Evolutionary conservation across 2,113 vertebrate genomes (phyloP).

Genomic region (Brachirus orientalis): DNA sequence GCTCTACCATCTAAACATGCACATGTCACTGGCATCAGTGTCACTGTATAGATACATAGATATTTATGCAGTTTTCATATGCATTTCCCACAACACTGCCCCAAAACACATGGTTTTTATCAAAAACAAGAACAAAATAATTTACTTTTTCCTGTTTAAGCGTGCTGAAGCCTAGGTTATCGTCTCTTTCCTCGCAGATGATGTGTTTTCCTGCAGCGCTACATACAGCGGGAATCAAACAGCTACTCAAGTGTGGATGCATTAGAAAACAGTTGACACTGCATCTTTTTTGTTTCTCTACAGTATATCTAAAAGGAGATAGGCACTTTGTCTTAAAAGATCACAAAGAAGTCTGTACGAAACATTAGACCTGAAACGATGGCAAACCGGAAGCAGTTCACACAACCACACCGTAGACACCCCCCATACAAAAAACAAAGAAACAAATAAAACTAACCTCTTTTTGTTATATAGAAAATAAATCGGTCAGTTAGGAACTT

Average conservation of each 20-base stretch:
- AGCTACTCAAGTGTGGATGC: conserved; percentile 66
- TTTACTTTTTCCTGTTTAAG: conserved; percentile 43
- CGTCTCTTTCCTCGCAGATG: conserved; percentile 59
- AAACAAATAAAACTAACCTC: conserved; percentile 80
- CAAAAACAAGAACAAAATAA: conserved; percentile 45
- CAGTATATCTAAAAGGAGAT: conserved; percentile 88
- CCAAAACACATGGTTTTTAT: conserved; percentile 44
- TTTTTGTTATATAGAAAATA: conserved; percentile 74
- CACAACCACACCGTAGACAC: conserved; percentile 52
- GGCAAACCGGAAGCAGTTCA: conserved; percentile 77
- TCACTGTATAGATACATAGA: conserved; percentile 52
- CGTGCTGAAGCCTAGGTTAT: conserved; percentile 25
- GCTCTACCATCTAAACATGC: conserved; percentile 57
- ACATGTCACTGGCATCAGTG: conserved; percentile 60
- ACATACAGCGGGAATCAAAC: conserved; percentile 55
- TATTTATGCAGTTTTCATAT: conserved; percentile 66
- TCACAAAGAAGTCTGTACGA: conserved; percentile 84
- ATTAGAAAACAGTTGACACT: conserved; percentile 79
- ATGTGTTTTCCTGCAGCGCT: conserved; percentile 67
- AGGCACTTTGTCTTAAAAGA: conserved; percentile 95
- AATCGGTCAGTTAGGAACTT: conserved; percentile 53
- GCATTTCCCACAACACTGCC: conserved; percentile 43
- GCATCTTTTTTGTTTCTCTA: conserved; percentile 75
- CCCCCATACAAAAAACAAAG: conserved; percentile 82
- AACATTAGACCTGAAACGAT: conserved; percentile 86